These are phyloP conservation scores for Ceuthmochares aereus DNA, from an alignment of 2,113 vertebrate genomes.

Conservation along the genomic window DNA sequence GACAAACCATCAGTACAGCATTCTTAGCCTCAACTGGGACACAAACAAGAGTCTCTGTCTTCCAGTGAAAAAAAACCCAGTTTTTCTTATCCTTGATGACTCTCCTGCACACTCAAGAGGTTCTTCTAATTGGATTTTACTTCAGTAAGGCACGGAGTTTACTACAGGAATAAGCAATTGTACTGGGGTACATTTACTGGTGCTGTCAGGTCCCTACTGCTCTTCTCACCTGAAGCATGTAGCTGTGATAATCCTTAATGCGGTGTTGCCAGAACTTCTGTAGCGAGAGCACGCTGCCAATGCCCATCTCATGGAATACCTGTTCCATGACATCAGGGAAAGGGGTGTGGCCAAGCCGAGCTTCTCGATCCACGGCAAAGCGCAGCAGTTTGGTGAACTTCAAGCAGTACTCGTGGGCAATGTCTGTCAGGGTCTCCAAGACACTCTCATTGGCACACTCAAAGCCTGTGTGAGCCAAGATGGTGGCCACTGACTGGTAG, in stretches of 20 bases:
- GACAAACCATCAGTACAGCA: neutral
- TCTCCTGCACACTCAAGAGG: neutral
- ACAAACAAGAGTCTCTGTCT: neutral
- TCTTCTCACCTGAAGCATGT: slow-evolving; percentile 92
- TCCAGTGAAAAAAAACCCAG: neutral
- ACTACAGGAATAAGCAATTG: neutral
- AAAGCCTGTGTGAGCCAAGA: slow-evolving; percentile 94
- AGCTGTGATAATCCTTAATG: slow-evolving; percentile 97
- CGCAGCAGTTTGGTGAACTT: slow-evolving; percentile 91
- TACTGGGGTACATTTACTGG: neutral
- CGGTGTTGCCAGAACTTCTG: slow-evolving; percentile 98
- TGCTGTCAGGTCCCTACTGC: accelerated
- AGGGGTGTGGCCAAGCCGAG: slow-evolving; percentile 87
- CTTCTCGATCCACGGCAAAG: slow-evolving; percentile 91
- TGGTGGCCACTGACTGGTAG: slow-evolving; percentile 95
- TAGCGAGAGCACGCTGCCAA: slow-evolving; percentile 92
- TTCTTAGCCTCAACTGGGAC: neutral
- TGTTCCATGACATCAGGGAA: slow-evolving; percentile 97
- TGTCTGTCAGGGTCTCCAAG: slow-evolving; percentile 92
- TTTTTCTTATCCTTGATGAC: neutral
- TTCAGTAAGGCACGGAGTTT: neutral
- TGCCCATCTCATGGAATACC: slow-evolving; percentile 95
- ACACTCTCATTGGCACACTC: slow-evolving; percentile 94
- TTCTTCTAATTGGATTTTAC: neutral
- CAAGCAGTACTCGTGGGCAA: slow-evolving; percentile 93